Evolutionary conservation across 1,140 invertebrate genomes (phyloP).

Genomic region (Drosophila bocqueti): DNA sequence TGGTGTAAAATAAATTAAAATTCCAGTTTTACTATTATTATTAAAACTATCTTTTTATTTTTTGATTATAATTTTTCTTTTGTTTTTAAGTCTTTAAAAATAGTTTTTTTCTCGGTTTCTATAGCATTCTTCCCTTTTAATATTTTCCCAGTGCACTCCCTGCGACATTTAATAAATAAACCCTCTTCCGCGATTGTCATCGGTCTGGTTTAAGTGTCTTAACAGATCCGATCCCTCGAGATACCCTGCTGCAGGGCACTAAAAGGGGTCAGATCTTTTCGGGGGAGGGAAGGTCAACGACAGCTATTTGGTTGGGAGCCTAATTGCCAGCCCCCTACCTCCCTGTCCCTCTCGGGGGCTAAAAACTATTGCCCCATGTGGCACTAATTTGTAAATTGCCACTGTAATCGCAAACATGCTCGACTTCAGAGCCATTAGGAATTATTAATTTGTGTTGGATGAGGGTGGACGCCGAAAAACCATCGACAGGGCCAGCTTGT

Average conservation of each 20-base stretch:
- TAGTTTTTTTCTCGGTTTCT: background rate
- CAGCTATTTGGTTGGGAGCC: constrained; percentile 60
- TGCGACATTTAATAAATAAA: constrained; percentile 3
- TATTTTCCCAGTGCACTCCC: constrained; percentile 6
- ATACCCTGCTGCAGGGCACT: constrained; percentile 21
- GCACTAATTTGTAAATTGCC: constrained; percentile 83
- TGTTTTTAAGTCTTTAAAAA: no score
- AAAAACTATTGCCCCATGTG: constrained; percentile 70
- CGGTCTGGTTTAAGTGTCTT: constrained; percentile 5
- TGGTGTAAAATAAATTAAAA: no score
- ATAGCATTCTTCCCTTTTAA: background rate
- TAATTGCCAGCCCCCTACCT: constrained; percentile 49
- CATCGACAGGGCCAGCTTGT: constrained; percentile 18
- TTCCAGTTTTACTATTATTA: no score
- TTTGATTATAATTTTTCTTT: no score
- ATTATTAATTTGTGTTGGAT: constrained; percentile 73
- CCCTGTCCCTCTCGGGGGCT: background rate
- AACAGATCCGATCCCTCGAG: constrained; percentile 22
- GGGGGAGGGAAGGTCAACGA: constrained; percentile 32
- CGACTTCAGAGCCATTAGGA: constrained; percentile 52
- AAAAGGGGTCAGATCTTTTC: constrained; percentile 45
- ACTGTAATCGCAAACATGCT: constrained; percentile 74
- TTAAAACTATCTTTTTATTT: no score
- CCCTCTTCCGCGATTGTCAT: constrained; percentile 1
- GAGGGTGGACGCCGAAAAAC: constrained; percentile 55